A percentile compares a stretch with the other conserved stretches of the same genome.
These are phyloP conservation scores for Spea hammondii DNA, from an alignment of 2,797 vertebrate genomes.

Conservation along the genomic window DNA sequence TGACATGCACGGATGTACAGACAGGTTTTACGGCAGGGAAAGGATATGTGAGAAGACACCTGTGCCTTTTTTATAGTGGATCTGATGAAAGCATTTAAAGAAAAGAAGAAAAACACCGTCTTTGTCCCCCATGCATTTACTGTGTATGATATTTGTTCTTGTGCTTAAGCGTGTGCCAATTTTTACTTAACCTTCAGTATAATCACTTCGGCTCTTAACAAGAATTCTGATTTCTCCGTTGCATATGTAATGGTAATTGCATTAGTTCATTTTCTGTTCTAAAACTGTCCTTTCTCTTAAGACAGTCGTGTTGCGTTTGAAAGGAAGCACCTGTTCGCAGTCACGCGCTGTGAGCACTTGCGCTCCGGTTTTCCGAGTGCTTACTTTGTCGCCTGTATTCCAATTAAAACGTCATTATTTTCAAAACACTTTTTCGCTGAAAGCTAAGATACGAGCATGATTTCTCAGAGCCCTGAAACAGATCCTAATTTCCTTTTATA, in stretches of 20 bases:
- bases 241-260: background rate
- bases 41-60: too few species aligned
- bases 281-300: background rate
- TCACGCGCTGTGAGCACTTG: constrained; percentile 7
- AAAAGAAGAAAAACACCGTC: too few species aligned
- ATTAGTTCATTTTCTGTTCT: background rate
- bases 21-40: too few species aligned
- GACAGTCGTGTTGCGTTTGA: constrained; percentile 18
- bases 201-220: background rate
- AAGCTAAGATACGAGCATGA: background rate
- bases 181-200: constrained; percentile 1
- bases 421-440: constrained; percentile 9
- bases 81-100: too few species aligned
- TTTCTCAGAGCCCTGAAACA: background rate
- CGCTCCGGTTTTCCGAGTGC: background rate
- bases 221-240: background rate
- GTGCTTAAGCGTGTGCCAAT: constrained; percentile 26
- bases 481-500: too few species aligned
- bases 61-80: too few species aligned
- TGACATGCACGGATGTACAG: too few species aligned
- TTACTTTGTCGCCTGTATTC: constrained; percentile 17
- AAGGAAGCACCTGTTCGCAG: constrained; percentile 38
- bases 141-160: background rate
- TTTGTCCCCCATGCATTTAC: too few species aligned
- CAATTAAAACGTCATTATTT: constrained; percentile 25